Base-by-base conservation (phyloP, 2,797 vertebrate genomes). In the Vipera latastei region DNA sequence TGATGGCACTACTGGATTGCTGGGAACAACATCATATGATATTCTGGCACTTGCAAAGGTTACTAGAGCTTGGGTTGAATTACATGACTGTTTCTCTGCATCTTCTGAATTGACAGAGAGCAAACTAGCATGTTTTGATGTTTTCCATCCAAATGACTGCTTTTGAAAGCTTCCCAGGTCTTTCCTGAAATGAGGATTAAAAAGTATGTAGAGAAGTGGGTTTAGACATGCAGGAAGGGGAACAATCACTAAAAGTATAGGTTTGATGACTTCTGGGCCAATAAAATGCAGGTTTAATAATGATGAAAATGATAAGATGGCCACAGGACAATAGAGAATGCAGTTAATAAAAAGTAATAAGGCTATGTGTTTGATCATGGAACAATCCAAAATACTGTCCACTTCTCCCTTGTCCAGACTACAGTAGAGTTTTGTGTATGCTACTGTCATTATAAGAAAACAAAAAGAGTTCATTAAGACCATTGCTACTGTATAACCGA, bases 281-380 rank as follows among this genome's bases (percentile, higher is more conserved):
- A 98, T 97, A 55, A 98, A 97, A 0, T 98, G 97, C 91, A 99
- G 98, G 83, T 97, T 98, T 87, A 99, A 96, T 91, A 99, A 96
- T 22, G 98, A 98, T 94, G 98, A 98, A 95, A 99, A 98, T 92
- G 98, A 98, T 94, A 99, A 97, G 96, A 99, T 98, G 65, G 99
- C 98, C 61, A 99, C 98, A 0, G 99, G 99, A 93, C 99, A 98
- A 97, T 98, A 99, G 63, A 99, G 98, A 93, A 99, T 97, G 93
- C 99, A 99, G 96, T 99, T 98, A 57, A 98, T 98, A 96, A 99
- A 99, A 93, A 99, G 98, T 55, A 99, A 95, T 97, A 99, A 97
- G 83, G 99, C 98, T 4, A 99, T 97, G 25, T 99, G 99, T 55
- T 98, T 98, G 7, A 98, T 98, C 98, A 99, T 97, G 25, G 98